phyloP scores from a whole-genome alignment of 2,888 invertebrate species.

The Parnassius mnemosyne region DNA sequence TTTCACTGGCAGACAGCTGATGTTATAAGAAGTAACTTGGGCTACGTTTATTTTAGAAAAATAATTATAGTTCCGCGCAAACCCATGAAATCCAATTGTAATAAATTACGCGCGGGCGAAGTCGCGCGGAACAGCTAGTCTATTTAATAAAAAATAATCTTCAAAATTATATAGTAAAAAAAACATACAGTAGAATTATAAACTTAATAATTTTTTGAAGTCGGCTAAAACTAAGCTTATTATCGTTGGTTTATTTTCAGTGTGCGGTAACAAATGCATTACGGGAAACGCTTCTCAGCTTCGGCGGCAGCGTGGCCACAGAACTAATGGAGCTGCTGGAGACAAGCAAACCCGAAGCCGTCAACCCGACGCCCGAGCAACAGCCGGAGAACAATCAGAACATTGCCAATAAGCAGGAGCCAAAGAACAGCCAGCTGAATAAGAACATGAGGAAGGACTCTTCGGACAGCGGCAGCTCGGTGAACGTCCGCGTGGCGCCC shows the following conservation, averaged over 20 bases:
- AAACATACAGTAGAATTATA: too few species aligned
- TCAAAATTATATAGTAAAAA: too few species aligned
- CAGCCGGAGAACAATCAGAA: slow-evolving; percentile 53
- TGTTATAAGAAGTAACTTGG: too few species aligned
- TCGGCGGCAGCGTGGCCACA: slow-evolving; percentile 64
- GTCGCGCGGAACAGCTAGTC: too few species aligned
- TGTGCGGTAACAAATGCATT: slow-evolving; percentile 72
- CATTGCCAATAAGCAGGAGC: slow-evolving; percentile 45
- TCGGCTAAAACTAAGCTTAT: too few species aligned
- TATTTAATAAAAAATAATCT: too few species aligned
- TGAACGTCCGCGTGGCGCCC: slow-evolving; percentile 33
- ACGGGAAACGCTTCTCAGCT: slow-evolving; percentile 68
- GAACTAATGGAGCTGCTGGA: slow-evolving; percentile 59
- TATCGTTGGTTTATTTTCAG: slow-evolving; percentile 41
- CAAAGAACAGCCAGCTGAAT: slow-evolving; percentile 41
- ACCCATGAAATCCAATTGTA: too few species aligned
- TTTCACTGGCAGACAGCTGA: too few species aligned
- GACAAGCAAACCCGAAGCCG: slow-evolving; percentile 34
- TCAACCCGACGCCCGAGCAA: slow-evolving; percentile 25
- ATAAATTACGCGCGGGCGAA: too few species aligned
- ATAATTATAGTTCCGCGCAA: too few species aligned
- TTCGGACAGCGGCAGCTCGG: slow-evolving; percentile 20
- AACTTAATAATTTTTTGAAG: too few species aligned
- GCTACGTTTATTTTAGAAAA: too few species aligned
- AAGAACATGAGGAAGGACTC: slow-evolving; percentile 41